Evolutionary conservation across 37 sponge, comb jelly and placozoan species (phyloP).

Genomic region (Bolinopsis microptera): DNA sequence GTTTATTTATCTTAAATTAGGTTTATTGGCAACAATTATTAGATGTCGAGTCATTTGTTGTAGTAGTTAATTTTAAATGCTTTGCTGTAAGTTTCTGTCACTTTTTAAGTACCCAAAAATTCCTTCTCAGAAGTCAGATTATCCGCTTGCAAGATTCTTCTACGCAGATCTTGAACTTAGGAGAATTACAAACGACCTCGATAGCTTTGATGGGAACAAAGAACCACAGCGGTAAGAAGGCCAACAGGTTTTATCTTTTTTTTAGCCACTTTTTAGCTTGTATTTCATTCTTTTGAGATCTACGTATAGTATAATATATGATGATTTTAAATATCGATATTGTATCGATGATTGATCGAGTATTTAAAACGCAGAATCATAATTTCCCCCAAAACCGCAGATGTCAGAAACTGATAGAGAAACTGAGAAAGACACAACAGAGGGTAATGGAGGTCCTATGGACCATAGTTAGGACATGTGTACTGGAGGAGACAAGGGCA

Average conservation of each 20-base stretch:
- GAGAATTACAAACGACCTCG: not conserved
- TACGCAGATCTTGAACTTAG: constrained; percentile 1
- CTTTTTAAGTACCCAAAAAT: not conserved
- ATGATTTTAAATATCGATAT: too few species aligned
- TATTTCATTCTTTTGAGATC: too few species aligned
- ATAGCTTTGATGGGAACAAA: constrained; percentile 59
- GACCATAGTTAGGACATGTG: not conserved
- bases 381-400: constrained; percentile 8
- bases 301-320: too few species aligned
- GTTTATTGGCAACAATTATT: not conserved
- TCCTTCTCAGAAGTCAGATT: constrained; percentile 20
- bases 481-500: constrained; percentile 4
- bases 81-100: not conserved
- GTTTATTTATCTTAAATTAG: not conserved
- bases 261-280: too few species aligned
- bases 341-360: too few species aligned
- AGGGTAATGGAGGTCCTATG: constrained; percentile 23
- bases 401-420: constrained; percentile 38
- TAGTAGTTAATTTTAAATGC: not conserved
- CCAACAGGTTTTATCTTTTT: too few species aligned
- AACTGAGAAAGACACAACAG: not conserved
- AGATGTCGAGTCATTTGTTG: not conserved
- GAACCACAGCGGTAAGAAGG: not conserved
- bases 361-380: too few species aligned
- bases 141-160: constrained; percentile 41